Conservation (phyloP, 2,888 invertebrate species). For the Pyralis farinalis region DNA sequence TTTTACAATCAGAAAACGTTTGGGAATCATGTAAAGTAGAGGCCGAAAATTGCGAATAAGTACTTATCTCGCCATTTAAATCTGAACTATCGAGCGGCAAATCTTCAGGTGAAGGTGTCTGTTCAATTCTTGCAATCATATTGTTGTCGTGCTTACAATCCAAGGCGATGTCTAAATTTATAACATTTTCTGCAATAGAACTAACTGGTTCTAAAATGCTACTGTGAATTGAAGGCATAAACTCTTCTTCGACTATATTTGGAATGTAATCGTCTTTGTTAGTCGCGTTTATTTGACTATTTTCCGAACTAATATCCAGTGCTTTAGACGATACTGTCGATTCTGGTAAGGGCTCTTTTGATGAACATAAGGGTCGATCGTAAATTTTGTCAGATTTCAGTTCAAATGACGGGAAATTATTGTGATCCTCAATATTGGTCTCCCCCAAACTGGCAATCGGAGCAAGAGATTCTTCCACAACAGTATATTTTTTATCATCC, state of each 20-base stretch:
- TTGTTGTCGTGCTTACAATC: conserved; percentile 70
- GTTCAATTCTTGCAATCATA: conserved; percentile 81
- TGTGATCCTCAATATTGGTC: conserved; percentile 41
- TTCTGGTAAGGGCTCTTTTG: neutral
- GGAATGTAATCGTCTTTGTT: conserved; percentile 38
- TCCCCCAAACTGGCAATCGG: conserved; percentile 50
- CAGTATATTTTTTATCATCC: conserved; percentile 30
- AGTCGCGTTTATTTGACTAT: conserved; percentile 20
- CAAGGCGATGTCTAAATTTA: conserved; percentile 77
- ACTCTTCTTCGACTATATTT: conserved; percentile 79
- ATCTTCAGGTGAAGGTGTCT: conserved; percentile 93
- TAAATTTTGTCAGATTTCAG: conserved; percentile 3
- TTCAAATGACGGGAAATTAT: conserved; percentile 26
- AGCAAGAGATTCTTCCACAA: conserved; percentile 36
- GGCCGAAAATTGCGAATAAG: conserved; percentile 74
- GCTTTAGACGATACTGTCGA: conserved; percentile 9
- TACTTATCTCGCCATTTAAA: conserved; percentile 80
- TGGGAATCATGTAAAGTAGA: conserved; percentile 78
- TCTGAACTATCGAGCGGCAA: conserved; percentile 89
- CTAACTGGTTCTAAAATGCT: conserved; percentile 81
- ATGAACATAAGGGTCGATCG: neutral
- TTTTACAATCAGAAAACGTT: conserved; percentile 80
- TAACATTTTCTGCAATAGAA: conserved; percentile 74
- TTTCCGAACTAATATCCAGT: conserved; percentile 14
- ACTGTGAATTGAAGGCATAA: conserved; percentile 82